These are phyloP conservation scores for Ostrea denselamellosa DNA, from an alignment of 1,140 invertebrate species.

Conservation along the genomic window DNA sequence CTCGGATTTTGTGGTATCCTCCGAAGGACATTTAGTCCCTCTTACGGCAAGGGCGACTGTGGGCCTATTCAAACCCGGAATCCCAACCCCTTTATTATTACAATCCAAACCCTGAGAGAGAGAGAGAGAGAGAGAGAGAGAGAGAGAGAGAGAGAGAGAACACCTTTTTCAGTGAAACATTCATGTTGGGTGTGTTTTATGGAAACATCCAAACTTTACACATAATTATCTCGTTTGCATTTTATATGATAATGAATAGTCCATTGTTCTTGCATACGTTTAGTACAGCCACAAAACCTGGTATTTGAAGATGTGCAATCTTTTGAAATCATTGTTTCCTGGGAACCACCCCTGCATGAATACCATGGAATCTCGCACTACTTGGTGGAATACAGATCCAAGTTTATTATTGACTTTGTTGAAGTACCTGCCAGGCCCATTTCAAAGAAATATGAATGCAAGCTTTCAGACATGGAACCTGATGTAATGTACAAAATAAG, in stretches of 20 bases:
- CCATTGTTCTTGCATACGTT: not conserved
- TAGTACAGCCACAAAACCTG: constrained; percentile 9
- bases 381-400: not conserved
- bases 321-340: constrained; percentile 1
- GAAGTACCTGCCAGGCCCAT: not conserved
- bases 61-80: no score
- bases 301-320: not conserved
- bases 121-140: no score
- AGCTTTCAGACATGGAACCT: not conserved
- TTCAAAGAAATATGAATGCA: not conserved
- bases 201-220: no score
- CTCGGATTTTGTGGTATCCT: no score
- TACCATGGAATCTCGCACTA: constrained; percentile 12
- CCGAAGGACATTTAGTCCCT: no score
- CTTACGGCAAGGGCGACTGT: no score
- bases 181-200: no score
- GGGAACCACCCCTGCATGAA: not conserved
- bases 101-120: no score
- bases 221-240: not conserved
- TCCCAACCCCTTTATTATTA: no score
- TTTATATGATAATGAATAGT: not conserved
- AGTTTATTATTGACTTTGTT: constrained; percentile 5
- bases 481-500: not conserved
- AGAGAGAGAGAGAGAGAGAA: no score
- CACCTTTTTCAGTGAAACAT: no score